Conservation (phyloP, 1,140 invertebrate genomes). For the Drosophila virilis region DNA sequence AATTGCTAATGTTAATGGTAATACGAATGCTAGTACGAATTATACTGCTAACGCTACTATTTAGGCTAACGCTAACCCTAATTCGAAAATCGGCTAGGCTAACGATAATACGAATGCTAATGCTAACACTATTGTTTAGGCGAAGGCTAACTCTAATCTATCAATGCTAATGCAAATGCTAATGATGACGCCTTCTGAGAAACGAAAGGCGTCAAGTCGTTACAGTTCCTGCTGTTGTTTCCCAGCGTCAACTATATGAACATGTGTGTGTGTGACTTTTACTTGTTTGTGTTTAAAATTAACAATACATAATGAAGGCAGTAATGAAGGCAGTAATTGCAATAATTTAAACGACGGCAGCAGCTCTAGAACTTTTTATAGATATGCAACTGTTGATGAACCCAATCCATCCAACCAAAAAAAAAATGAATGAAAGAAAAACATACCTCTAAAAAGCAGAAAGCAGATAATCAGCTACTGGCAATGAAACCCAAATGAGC, state of each 20-base stretch:
- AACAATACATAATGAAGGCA: constrained; percentile 41
- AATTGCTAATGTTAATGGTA: neutral
- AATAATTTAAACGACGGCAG: constrained; percentile 29
- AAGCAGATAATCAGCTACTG: neutral
- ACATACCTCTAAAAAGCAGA: constrained; percentile 5
- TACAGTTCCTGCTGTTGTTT: constrained; percentile 35
- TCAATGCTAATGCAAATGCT: no score
- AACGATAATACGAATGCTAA: no score
- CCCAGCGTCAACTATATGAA: constrained; percentile 7
- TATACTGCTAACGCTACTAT: no score
- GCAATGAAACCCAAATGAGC: constrained; percentile 7
- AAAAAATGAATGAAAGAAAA: constrained; percentile 23
- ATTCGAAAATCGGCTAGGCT: no score
- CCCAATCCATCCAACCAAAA: constrained; percentile 62
- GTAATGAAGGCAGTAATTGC: constrained; percentile 21
- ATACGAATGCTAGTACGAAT: no score
- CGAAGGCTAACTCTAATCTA: no score
- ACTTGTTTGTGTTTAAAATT: constrained; percentile 47
- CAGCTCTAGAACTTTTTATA: constrained; percentile 7
- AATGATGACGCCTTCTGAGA: constrained; percentile 21
- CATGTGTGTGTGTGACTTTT: constrained; percentile 16
- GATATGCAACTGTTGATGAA: constrained; percentile 51
- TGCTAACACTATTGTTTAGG: no score
- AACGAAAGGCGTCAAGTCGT: constrained; percentile 68
- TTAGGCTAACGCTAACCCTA: no score